Evolutionary conservation across 2,797 vertebrate genomes (phyloP).

Genomic region (Ctenochaetus hawaiiensis): DNA sequence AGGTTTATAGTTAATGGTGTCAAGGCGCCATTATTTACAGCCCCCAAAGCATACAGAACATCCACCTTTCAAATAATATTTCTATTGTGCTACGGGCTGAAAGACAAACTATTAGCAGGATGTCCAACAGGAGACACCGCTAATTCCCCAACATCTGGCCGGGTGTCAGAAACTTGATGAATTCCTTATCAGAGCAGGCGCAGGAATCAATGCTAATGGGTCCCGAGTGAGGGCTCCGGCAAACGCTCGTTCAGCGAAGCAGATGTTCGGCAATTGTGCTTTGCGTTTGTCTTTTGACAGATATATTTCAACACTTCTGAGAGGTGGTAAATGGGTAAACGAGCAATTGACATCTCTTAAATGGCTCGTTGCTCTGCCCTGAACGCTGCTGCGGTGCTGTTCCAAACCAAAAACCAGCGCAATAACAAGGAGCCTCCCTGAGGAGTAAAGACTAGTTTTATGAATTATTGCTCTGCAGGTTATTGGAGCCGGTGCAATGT

Average conservation of each 20-base stretch:
- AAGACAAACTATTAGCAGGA: conserved; percentile 65
- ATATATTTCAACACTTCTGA: conserved; percentile 76
- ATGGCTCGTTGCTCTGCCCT: conserved; percentile 41
- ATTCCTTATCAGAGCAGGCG: conserved; percentile 81
- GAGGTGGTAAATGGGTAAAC: conserved; percentile 73
- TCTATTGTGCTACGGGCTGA: conserved; percentile 44
- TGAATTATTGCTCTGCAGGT: conserved; percentile 39
- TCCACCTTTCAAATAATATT: conserved; percentile 47
- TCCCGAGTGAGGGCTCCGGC: conserved; percentile 78
- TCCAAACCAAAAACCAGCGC: background rate
- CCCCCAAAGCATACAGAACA: conserved; percentile 7
- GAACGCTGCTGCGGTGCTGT: conserved; percentile 13
- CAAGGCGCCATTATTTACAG: conserved; percentile 1
- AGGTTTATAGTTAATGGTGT: conserved; percentile 26
- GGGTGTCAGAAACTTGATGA: conserved; percentile 83
- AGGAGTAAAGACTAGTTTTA: conserved; percentile 24
- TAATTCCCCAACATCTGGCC: conserved; percentile 84
- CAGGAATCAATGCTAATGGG: conserved; percentile 80
- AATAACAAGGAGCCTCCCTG: conserved; percentile 39
- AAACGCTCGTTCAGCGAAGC: conserved; percentile 80
- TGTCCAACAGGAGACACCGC: conserved; percentile 77
- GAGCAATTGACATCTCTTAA: conserved; percentile 72
- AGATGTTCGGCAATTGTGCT: conserved; percentile 82
- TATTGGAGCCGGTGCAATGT: conserved; percentile 27
- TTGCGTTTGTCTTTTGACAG: conserved; percentile 79